phyloP scores from a whole-genome alignment of 2,113 vertebrate genomes.

The Ursus arctos region DNA sequence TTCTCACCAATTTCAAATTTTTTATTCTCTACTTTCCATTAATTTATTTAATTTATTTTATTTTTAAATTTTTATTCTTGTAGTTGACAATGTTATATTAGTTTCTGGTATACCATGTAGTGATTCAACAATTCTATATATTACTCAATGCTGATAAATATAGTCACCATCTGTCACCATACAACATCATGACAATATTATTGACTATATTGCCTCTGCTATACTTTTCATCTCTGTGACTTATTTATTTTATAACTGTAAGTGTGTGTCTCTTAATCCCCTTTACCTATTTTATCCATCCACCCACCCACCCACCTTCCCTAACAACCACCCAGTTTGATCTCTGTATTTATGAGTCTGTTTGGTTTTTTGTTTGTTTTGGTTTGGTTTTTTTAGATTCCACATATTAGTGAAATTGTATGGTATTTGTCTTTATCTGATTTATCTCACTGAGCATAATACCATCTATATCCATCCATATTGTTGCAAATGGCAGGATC shows the following conservation, averaged over 20 bases:
- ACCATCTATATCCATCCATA: not conserved
- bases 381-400: not conserved
- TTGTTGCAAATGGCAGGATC: not conserved
- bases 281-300: not conserved
- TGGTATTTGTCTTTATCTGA: not conserved
- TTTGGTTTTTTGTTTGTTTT: not conserved
- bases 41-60: not conserved
- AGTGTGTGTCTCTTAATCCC: not conserved
- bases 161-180: not conserved
- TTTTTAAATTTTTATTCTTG: not conserved
- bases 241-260: not conserved
- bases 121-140: not conserved
- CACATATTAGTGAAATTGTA: not conserved
- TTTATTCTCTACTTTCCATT: not conserved
- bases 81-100: not conserved
- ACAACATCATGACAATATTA: not conserved
- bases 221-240: not conserved
- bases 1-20: not conserved
- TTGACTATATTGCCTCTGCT: not conserved
- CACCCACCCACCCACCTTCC: too few relatives aligned
- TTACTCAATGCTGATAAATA: not conserved
- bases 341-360: not conserved
- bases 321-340: not conserved
- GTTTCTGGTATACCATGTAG: not conserved
- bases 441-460: not conserved